Base-by-base conservation (phyloP, 1,140 invertebrate species). In the Lepidurus couesii region DNA sequence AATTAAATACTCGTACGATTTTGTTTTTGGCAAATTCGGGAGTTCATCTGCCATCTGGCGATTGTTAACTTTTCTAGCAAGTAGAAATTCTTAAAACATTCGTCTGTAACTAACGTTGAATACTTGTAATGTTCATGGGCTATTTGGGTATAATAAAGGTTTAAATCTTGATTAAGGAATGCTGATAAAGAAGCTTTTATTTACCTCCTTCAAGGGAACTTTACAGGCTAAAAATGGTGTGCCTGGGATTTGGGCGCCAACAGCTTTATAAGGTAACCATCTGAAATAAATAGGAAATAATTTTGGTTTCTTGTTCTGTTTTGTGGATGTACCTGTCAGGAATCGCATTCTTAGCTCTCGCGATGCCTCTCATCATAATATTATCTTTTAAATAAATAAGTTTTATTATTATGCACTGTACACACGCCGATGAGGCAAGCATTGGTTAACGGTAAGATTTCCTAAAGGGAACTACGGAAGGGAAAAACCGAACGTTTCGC, bases 181-280 rank as follows among this genome's bases (percentile, higher is more conserved):
- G 10, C 11, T 42, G 8, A 42, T 4, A 75, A 1, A 75, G 34
- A 44, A 75, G 1, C 16, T 24, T 24, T 42, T 6, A 16, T 90
- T 89, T 84, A 92, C 91, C 85, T 88, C 84, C 82, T 86, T 87
- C 13, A 94, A 84, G n/a, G 92, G 92, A 73, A 92, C 92, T 87
- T 93, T 93, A 82, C 93, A 93, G 43, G 91, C 89, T 81, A 93
- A 87, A 77, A 93, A 89, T 79, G 89, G 88, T 11, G 92, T 93
- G 4, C 89, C 89, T 44, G 87, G 85, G 78, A 93, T 89, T 7
- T 88, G 84, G 34, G 87, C 83, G 1, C 92, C 92, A 81, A 89
- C 88, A 7, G 91, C 84, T 81, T 85, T 87, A 83, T 92, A 93
- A 42, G 88, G 84, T 80, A 89, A 83, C 92, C 92, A 93, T 82